Evolutionary conservation across 1,140 invertebrate genomes (phyloP).

Genomic region (Pemphigus obesinymphae): DNA sequence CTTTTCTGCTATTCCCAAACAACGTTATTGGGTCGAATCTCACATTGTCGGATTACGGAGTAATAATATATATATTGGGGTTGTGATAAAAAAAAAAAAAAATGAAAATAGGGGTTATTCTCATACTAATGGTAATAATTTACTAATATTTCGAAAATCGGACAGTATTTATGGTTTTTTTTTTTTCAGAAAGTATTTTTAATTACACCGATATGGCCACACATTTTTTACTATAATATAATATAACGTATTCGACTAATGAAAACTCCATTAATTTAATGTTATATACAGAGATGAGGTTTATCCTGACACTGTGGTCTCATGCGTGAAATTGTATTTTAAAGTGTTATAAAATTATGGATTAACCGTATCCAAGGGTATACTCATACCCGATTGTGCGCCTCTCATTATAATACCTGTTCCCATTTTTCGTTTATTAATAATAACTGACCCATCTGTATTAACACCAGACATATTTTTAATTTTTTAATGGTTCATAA

Average conservation of each 20-base stretch:
- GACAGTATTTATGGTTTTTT: not conserved
- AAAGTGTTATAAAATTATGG: conserved; percentile 38
- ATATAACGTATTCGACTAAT: not conserved
- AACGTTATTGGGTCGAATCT: not conserved
- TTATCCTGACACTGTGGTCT: not conserved
- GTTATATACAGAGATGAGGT: not conserved
- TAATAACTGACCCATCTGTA: not conserved
- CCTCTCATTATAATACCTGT: conserved; percentile 2
- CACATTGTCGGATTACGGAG: too few relatives aligned
- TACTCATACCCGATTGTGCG: not conserved
- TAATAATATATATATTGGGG: not conserved
- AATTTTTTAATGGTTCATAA: not conserved
- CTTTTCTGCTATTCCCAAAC: too few relatives aligned
- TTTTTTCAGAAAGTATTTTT: not conserved
- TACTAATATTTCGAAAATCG: not conserved
- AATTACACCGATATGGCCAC: not conserved
- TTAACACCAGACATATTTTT: not conserved
- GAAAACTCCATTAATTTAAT: conserved; percentile 36
- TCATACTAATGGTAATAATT: not conserved
- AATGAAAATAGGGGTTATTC: not conserved
- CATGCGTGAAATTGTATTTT: conserved; percentile 36
- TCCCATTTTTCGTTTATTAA: conserved; percentile 30
- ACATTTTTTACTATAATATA: not conserved
- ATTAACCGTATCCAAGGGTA: not conserved
- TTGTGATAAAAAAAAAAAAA: not conserved